phyloP scores from a whole-genome alignment of 2,797 vertebrate species.

The Liparis tanakae region DNA sequence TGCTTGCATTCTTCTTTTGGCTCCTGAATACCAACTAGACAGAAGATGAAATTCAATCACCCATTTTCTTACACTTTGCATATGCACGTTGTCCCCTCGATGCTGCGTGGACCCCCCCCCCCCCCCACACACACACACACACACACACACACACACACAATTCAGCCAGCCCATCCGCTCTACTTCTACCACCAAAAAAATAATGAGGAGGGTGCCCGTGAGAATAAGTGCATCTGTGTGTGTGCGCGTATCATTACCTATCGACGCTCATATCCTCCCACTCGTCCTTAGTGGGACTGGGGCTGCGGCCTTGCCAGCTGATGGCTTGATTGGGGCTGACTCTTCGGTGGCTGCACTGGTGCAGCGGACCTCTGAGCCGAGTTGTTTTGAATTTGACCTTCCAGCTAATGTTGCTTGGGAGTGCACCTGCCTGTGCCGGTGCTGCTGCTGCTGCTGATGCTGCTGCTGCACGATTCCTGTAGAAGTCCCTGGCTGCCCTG shows the following conservation, averaged over 20 bases:
- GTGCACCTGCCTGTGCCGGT: constrained; percentile 58
- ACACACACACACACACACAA: constrained; percentile 20
- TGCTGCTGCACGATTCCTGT: constrained; percentile 73
- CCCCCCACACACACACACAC: neutral
- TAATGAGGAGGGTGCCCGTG: constrained; percentile 89
- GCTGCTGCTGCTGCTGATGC: too few species aligned
- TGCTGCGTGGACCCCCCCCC: constrained; percentile 69
- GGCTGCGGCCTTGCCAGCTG: constrained; percentile 89
- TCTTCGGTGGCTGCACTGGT: constrained; percentile 82
- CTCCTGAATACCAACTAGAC: constrained; percentile 98
- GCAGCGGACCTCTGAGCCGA: constrained; percentile 82
- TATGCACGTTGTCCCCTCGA: constrained; percentile 94
- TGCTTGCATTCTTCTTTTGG: constrained; percentile 78
- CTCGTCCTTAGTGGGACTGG: constrained; percentile 91
- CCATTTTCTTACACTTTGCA: constrained; percentile 96
- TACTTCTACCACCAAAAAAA: constrained; percentile 78
- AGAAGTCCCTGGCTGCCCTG: constrained; percentile 79
- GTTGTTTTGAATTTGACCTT: constrained; percentile 89
- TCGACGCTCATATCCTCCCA: constrained; percentile 96
- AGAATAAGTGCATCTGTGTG: constrained; percentile 61
- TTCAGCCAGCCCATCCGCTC: constrained; percentile 53
- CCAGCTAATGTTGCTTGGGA: constrained; percentile 68
- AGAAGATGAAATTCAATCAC: constrained; percentile 99
- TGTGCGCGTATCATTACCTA: constrained; percentile 86
- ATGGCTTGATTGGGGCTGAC: constrained; percentile 90